Percentiles rank a stretch among this genome's conserved stretches.
These are phyloP conservation scores for Parnassius smintheus DNA, from an alignment of 2,888 invertebrate species.

Conservation along the genomic window DNA sequence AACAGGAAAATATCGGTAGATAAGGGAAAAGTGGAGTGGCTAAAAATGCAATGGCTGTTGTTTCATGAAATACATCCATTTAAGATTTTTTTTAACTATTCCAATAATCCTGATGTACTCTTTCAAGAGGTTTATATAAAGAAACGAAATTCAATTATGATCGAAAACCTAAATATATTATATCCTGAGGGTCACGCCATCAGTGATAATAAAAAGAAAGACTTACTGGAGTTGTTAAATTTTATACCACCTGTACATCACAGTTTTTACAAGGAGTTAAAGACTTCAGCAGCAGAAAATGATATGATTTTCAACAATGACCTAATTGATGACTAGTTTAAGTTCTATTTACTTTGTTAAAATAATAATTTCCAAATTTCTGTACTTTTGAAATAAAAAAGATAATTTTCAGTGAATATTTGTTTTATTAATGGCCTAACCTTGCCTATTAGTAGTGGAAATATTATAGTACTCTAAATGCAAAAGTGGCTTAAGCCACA, in stretches of 20 bases:
- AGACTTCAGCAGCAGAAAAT: conserved; percentile 12
- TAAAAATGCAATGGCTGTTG: too few relatives aligned
- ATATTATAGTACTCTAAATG: background rate
- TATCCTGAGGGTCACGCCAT: conserved; percentile 11
- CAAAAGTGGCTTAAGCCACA: too few relatives aligned
- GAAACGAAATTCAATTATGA: background rate
- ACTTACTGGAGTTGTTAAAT: conserved; percentile 8
- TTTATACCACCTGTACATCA: conserved; percentile 1
- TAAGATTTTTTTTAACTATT: too few relatives aligned
- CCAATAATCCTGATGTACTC: too few relatives aligned
- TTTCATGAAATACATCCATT: too few relatives aligned
- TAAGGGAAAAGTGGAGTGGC: too few relatives aligned
- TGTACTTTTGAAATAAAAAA: background rate
- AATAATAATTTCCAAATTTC: background rate
- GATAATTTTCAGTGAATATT: background rate
- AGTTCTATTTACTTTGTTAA: background rate
- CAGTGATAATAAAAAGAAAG: too few relatives aligned
- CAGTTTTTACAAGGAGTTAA: conserved; percentile 5
- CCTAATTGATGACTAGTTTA: conserved; percentile 10
- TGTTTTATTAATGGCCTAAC: background rate
- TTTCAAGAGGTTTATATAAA: too few relatives aligned
- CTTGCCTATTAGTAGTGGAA: background rate
- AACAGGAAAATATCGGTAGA: too few relatives aligned
- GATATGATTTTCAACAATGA: conserved; percentile 9
- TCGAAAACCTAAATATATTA: background rate